Evolutionary conservation across 2,797 vertebrate species (phyloP).

Genomic region (Gobionotothen gibberifrons): DNA sequence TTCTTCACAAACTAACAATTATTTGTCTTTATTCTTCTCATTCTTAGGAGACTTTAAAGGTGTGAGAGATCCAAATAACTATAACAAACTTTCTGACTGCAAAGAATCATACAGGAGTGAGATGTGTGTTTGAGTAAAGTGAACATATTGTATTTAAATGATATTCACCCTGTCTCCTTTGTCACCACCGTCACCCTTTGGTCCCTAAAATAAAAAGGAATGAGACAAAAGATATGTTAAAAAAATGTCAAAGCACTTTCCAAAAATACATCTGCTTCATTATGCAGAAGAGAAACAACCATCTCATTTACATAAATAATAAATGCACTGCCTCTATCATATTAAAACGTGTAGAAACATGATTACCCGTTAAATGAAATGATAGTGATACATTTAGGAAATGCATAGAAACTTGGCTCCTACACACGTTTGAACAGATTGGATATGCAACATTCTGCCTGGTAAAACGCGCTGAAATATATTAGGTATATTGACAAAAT

Average conservation of each 20-base stretch:
- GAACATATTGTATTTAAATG: background rate
- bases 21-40: background rate
- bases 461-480: background rate
- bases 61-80: background rate
- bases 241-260: background rate
- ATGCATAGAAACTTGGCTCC: too few relatives aligned
- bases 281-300: background rate
- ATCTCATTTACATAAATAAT: background rate
- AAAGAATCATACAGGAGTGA: background rate
- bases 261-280: background rate
- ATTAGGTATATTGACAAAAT: background rate
- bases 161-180: conserved; percentile 81
- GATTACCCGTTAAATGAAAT: background rate
- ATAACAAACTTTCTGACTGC: background rate
- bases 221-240: conserved; percentile 1
- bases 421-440: background rate
- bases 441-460: background rate
- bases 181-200: conserved; percentile 77
- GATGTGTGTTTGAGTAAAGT: background rate
- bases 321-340: background rate
- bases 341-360: background rate
- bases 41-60: background rate
- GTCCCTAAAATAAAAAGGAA: conserved; percentile 71
- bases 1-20: conserved; percentile 2
- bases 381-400: background rate